Percentiles rank a stretch among this genome's conserved stretches.
These are phyloP conservation scores for Nudaria mundana DNA, from an alignment of 2,888 invertebrate species.

Conservation along the genomic window DNA sequence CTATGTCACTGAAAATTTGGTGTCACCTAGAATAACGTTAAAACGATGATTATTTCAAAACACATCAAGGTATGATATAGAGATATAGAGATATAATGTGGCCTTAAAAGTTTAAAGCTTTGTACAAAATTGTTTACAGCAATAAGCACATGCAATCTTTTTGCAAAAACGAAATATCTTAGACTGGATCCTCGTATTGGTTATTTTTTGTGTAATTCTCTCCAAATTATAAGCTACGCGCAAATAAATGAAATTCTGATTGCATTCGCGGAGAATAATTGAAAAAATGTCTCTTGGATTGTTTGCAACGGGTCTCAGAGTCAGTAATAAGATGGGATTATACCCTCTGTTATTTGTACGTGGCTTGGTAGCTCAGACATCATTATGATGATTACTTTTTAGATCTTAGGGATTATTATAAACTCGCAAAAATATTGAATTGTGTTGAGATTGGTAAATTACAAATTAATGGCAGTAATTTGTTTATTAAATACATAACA, in stretches of 20 bases:
- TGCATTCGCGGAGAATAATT: conserved; percentile 67
- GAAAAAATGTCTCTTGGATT: conserved; percentile 73
- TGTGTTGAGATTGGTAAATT: conserved; percentile 3
- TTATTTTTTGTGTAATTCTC: conserved; percentile 7
- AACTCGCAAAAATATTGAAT: conserved; percentile 9
- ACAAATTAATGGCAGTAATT: background rate
- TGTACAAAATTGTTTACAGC: too few species aligned
- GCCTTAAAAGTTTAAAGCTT: too few species aligned
- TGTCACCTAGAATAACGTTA: too few species aligned
- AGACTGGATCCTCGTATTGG: too few species aligned
- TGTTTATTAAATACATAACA: too few species aligned
- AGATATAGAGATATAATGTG: too few species aligned
- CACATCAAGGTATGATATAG: too few species aligned
- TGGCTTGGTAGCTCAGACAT: conserved; percentile 23
- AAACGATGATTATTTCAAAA: too few species aligned
- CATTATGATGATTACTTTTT: conserved; percentile 29
- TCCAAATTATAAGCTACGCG: conserved; percentile 41
- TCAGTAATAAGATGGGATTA: conserved; percentile 61
- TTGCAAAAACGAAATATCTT: too few species aligned
- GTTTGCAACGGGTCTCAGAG: conserved; percentile 45
- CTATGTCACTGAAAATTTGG: too few species aligned
- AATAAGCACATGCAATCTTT: too few species aligned
- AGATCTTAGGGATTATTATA: conserved; percentile 15
- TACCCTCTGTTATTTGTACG: conserved; percentile 30
- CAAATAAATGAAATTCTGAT: conserved; percentile 62